Percentiles rank a stretch among this genome's conserved stretches.
phyloP scores from a whole-genome alignment of 2,888 invertebrate species.

The Callosobruchus maculatus region DNA sequence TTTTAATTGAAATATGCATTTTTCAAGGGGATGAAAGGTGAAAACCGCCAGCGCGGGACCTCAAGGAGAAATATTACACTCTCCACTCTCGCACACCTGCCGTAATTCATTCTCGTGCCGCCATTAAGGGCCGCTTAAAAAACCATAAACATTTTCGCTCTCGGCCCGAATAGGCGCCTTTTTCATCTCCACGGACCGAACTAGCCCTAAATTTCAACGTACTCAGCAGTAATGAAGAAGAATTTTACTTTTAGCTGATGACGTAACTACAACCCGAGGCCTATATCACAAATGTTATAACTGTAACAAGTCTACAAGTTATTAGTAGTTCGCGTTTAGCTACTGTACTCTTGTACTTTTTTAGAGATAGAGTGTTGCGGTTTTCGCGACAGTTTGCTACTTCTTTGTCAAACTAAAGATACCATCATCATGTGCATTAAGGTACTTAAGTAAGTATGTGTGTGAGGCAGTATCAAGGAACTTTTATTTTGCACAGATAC shows the following conservation, averaged over 20 bases:
- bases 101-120: slow-evolving; percentile 39
- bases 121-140: slow-evolving; percentile 45
- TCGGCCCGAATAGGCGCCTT: slow-evolving; percentile 16
- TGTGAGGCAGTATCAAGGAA: too few species aligned
- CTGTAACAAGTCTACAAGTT: too few species aligned
- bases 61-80: slow-evolving; percentile 39
- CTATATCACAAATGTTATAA: slow-evolving; percentile 4
- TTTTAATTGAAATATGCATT: slow-evolving; percentile 14
- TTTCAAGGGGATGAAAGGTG: slow-evolving; percentile 12
- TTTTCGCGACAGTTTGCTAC: too few species aligned
- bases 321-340: too few species aligned
- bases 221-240: slow-evolving; percentile 1
- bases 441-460: too few species aligned
- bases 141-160: slow-evolving; percentile 46
- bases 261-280: slow-evolving; percentile 9
- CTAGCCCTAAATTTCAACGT: neutral
- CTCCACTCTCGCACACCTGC: slow-evolving; percentile 24
- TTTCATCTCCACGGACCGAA: neutral
- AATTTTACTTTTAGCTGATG: slow-evolving; percentile 5
- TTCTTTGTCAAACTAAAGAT: too few species aligned
- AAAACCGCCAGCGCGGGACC: slow-evolving; percentile 9
- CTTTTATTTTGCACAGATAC: too few species aligned
- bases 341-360: too few species aligned
- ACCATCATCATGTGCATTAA: too few species aligned
- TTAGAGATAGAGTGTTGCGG: too few species aligned